Percentiles rank a stretch among this genome's conserved stretches.
These are phyloP conservation scores for Charina bottae DNA, from an alignment of 2,113 vertebrate genomes.

Conservation along the genomic window DNA sequence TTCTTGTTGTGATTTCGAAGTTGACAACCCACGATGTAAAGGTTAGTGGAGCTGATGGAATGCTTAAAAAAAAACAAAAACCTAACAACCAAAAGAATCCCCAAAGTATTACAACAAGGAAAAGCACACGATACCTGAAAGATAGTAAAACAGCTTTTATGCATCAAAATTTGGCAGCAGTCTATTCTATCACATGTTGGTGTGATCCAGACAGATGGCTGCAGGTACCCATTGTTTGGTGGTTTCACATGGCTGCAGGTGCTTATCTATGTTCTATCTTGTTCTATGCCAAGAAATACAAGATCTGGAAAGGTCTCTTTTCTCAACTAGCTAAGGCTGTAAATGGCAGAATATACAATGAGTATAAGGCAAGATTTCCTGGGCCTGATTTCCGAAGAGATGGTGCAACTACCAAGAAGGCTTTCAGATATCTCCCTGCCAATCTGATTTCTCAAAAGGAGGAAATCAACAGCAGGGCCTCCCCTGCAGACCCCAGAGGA, in stretches of 20 bases:
- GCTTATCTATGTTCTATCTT: background rate
- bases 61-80: background rate
- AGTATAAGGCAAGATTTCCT: background rate
- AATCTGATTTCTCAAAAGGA: no score
- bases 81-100: background rate
- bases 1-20: background rate
- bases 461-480: background rate
- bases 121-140: background rate
- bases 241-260: background rate
- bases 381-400: background rate
- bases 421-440: background rate
- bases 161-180: background rate
- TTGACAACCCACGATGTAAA: background rate
- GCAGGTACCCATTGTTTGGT: background rate
- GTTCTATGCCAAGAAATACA: background rate
- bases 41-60: background rate
- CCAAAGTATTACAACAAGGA: background rate
- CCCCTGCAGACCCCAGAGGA: background rate
- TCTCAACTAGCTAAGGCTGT: background rate
- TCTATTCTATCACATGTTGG: background rate
- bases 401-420: background rate
- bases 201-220: background rate
- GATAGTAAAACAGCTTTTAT: background rate
- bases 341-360: background rate
- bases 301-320: background rate